Evolutionary conservation across 2,113 vertebrate genomes (phyloP), one percentile per base, ranked within the genome.

Genomic region (Leptosomus discolor): DNA sequence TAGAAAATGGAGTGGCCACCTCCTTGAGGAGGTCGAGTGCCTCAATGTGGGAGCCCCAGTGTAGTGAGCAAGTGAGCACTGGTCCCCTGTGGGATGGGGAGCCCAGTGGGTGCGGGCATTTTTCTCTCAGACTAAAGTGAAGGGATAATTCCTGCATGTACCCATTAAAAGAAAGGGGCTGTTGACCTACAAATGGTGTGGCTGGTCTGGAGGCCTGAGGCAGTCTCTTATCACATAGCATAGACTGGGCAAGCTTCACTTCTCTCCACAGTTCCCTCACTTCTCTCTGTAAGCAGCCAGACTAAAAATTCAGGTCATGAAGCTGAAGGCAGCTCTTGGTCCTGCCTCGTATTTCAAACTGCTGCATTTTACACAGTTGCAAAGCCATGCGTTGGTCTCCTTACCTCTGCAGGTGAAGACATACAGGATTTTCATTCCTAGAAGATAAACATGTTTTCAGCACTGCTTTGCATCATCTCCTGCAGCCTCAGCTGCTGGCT

Each of bases 1-100:
- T 11, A 51, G 61, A 64, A 76, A 60, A 29, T 4, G 9, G 9
- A 75, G 46, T 5, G 14, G 41, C 34, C 21, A 12, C 41, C 22
- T 37, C 46, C 41, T 32, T 37, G 41, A 41, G 53, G 41, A 61
- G 11, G 36, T 18, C 3, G 0, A 43, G 57, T 26, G 32, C 18
- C 15, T 76, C 0, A 0, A 12, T 5, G 14, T 30, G 34, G 23
- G 22, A 29, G 24, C 26, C 18, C 24, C n/a, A 7, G 4, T 4
- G 14, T 6, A 45, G 36, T 75, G 65, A 60, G 48, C 29, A 5
- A 45, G 36, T 75, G 65, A 60, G 48, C 29, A 5, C 10, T 48
- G 56, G 37, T 37, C 3, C 15, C n/a, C 32, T 6, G 2, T 21
- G 43, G 82, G 24, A 80, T 16, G 13, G 29, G 57, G 61, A 60